Conservation (phyloP, 1,140 invertebrate genomes). For the Drosophila micromelanica region DNA sequence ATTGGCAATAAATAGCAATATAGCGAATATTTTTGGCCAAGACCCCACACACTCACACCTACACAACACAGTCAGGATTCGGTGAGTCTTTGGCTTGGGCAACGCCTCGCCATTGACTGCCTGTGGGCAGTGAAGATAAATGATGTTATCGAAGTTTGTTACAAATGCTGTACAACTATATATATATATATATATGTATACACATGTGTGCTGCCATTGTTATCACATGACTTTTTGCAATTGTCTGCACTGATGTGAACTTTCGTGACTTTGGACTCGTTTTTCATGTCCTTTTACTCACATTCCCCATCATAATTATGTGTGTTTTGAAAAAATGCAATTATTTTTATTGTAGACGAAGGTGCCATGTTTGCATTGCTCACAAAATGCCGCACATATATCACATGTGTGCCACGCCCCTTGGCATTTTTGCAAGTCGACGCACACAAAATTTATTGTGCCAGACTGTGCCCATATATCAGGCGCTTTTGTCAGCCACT, state of each 20-base stretch:
- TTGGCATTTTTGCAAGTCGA: slow-evolving; percentile 60
- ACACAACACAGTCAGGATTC: slow-evolving; percentile 12
- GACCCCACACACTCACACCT: not conserved
- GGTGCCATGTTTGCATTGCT: slow-evolving; percentile 74
- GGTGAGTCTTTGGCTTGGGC: slow-evolving; percentile 46
- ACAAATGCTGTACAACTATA: slow-evolving; percentile 25
- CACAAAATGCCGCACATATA: slow-evolving; percentile 67
- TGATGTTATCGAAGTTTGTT: slow-evolving; percentile 66
- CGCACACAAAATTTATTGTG: slow-evolving; percentile 65
- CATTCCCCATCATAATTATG: slow-evolving; percentile 62
- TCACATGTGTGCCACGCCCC: slow-evolving; percentile 37
- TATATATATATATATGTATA: not conserved
- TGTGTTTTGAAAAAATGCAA: slow-evolving; percentile 58
- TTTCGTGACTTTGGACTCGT: slow-evolving; percentile 54
- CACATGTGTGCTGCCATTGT: slow-evolving; percentile 15
- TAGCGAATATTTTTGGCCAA: slow-evolving; percentile 45
- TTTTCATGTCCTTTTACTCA: slow-evolving; percentile 8
- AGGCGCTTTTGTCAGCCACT: slow-evolving; percentile 66
- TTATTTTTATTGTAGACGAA: slow-evolving; percentile 68
- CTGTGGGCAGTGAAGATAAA: slow-evolving; percentile 61
- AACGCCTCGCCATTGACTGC: slow-evolving; percentile 30
- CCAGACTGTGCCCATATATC: slow-evolving; percentile 68
- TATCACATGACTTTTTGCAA: slow-evolving; percentile 66
- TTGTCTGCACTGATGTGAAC: slow-evolving; percentile 46
- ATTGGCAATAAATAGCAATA: slow-evolving; percentile 69